Conservation (phyloP, 2,888 invertebrate species). For the Macaria liturata region DNA sequence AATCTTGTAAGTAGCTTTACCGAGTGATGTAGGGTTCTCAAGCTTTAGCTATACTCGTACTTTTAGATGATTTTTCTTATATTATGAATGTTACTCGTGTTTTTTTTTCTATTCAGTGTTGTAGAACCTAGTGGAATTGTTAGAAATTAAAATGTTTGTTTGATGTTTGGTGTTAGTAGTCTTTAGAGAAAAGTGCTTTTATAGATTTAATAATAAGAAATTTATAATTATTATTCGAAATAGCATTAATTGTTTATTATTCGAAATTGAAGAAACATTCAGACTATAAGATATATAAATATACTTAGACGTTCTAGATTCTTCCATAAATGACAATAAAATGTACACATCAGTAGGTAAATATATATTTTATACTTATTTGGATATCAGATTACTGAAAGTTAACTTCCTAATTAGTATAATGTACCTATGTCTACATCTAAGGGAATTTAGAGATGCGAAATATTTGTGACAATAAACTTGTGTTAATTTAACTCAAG, state of each 20-base stretch:
- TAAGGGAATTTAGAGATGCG: constrained; percentile 12
- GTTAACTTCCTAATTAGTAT: too few relatives aligned
- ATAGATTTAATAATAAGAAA: constrained; percentile 55
- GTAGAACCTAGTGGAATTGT: constrained; percentile 43
- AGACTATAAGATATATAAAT: constrained; percentile 36
- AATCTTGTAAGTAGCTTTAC: constrained; percentile 54
- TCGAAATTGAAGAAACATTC: too few relatives aligned
- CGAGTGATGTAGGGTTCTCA: constrained; percentile 60
- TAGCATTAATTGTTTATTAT: too few relatives aligned
- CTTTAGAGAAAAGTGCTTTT: constrained; percentile 76
- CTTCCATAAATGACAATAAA: constrained; percentile 38
- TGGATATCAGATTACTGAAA: constrained; percentile 13
- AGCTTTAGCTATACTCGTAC: constrained; percentile 73
- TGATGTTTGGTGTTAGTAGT: constrained; percentile 78
- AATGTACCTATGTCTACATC: constrained; percentile 3
- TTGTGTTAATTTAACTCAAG: constrained; percentile 15
- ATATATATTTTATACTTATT: constrained; percentile 3
- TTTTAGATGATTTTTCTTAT: constrained; percentile 58
- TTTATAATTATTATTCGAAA: constrained; percentile 36
- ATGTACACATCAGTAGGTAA: neutral
- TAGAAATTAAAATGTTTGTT: constrained; percentile 58
- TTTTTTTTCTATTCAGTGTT: constrained; percentile 49
- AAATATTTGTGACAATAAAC: constrained; percentile 29
- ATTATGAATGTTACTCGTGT: constrained; percentile 26
- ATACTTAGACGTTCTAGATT: constrained; percentile 28